Percentiles rank a stretch among this genome's conserved stretches.
These are phyloP conservation scores for Drosophila cardini DNA, from an alignment of 1,140 invertebrate species.

Conservation along the genomic window DNA sequence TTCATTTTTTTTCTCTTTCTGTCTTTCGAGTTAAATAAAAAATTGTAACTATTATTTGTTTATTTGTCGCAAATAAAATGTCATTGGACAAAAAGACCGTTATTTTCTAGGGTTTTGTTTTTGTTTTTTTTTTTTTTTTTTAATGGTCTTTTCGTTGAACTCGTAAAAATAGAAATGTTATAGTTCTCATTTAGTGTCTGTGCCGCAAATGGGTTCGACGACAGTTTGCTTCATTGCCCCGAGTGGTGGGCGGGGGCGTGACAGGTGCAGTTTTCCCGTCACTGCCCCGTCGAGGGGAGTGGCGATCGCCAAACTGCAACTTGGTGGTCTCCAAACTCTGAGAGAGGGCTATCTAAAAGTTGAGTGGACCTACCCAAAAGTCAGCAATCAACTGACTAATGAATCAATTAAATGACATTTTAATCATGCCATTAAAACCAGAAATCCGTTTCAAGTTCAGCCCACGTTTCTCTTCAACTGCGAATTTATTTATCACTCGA, in stretches of 20 bases:
- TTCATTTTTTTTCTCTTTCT: constrained; percentile 45
- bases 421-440: constrained; percentile 32
- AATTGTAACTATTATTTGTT: constrained; percentile 59
- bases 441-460: constrained; percentile 27
- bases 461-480: constrained; percentile 5
- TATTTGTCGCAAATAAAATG: constrained; percentile 79
- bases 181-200: constrained; percentile 59
- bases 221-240: constrained; percentile 46
- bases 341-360: constrained; percentile 44
- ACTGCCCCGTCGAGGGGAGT: not conserved
- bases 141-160: constrained; percentile 70
- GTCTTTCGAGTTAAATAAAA: constrained; percentile 8
- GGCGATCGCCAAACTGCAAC: constrained; percentile 23
- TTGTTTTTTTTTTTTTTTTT: constrained; percentile 64
- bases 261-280: constrained; percentile 57
- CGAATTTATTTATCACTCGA: constrained; percentile 52
- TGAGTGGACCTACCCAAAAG: constrained; percentile 19
- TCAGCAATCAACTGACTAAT: constrained; percentile 64
- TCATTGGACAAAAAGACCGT: constrained; percentile 24
- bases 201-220: constrained; percentile 68
- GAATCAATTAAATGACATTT: constrained; percentile 78
- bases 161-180: constrained; percentile 81
- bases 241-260: constrained; percentile 22
- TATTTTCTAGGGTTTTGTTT: constrained; percentile 2
- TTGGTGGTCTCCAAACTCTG: constrained; percentile 33